phyloP scores from a whole-genome alignment of 2,888 invertebrate species.

The Timandra comae region DNA sequence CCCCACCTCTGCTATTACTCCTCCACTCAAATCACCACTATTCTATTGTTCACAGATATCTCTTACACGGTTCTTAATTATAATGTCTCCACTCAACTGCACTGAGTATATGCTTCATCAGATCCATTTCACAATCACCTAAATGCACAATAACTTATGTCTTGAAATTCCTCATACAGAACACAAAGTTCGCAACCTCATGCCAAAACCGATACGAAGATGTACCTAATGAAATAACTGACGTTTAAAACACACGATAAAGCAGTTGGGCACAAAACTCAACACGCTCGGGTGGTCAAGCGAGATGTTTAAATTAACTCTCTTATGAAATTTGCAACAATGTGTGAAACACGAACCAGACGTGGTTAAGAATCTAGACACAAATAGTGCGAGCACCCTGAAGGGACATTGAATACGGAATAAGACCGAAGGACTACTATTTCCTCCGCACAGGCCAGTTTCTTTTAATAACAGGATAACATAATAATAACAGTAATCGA shows the following conservation, averaged over 20 bases:
- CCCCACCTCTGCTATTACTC: constrained; percentile 32
- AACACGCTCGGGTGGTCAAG: constrained; percentile 47
- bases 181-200: too few relatives aligned
- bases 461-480: too few relatives aligned
- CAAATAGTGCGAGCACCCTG: too few relatives aligned
- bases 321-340: constrained; percentile 44
- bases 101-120: constrained; percentile 33
- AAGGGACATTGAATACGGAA: too few relatives aligned
- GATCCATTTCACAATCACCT: constrained; percentile 48
- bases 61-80: constrained; percentile 31
- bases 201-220: constrained; percentile 40
- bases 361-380: constrained; percentile 5
- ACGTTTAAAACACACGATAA: constrained; percentile 27
- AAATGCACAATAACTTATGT: constrained; percentile 33
- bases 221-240: constrained; percentile 34
- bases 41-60: constrained; percentile 30
- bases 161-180: constrained; percentile 46
- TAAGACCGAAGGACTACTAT: too few relatives aligned
- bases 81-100: constrained; percentile 36
- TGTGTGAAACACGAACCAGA: constrained; percentile 36
- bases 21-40: constrained; percentile 19
- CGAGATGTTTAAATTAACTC: constrained; percentile 45
- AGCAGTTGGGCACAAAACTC: constrained; percentile 29
- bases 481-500: too few relatives aligned
- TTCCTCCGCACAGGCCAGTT: too few relatives aligned